Evolutionary conservation across 2,888 invertebrate genomes (phyloP).

Genomic region (Calameuta idolon): DNA sequence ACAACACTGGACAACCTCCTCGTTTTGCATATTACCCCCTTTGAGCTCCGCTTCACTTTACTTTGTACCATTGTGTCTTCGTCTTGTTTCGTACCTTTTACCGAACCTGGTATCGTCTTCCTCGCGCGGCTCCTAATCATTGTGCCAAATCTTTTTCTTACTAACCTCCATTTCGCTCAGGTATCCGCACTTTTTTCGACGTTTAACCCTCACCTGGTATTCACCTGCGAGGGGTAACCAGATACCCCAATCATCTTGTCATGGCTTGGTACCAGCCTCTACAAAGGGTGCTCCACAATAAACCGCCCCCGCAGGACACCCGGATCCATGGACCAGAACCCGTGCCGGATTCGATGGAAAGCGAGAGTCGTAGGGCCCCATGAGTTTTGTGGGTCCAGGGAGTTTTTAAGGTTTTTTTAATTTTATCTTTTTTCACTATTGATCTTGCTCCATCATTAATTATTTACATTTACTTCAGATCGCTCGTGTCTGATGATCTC

Average conservation of each 20-base stretch:
- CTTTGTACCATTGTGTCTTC: not conserved
- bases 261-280: conserved; percentile 57
- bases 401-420: not conserved
- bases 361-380: not conserved
- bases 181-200: conserved; percentile 37
- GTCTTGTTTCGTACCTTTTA: not conserved
- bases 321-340: not conserved
- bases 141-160: not conserved
- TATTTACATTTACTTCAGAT: not conserved
- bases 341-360: not conserved
- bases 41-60: not conserved
- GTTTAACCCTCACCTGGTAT: conserved; percentile 48
- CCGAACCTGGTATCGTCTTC: not conserved
- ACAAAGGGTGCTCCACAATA: conserved; percentile 63
- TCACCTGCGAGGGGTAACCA: conserved; percentile 55
- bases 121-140: not conserved
- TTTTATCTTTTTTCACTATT: not conserved
- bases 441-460: not conserved
- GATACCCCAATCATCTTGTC: conserved; percentile 64
- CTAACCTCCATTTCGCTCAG: not conserved
- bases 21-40: not conserved
- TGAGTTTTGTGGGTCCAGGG: not conserved
- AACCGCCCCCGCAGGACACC: conserved; percentile 60
- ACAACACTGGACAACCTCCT: not conserved
- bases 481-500: not conserved